Base-by-base conservation (phyloP, 1,140 invertebrate species). In the Glossosoma conforme region DNA sequence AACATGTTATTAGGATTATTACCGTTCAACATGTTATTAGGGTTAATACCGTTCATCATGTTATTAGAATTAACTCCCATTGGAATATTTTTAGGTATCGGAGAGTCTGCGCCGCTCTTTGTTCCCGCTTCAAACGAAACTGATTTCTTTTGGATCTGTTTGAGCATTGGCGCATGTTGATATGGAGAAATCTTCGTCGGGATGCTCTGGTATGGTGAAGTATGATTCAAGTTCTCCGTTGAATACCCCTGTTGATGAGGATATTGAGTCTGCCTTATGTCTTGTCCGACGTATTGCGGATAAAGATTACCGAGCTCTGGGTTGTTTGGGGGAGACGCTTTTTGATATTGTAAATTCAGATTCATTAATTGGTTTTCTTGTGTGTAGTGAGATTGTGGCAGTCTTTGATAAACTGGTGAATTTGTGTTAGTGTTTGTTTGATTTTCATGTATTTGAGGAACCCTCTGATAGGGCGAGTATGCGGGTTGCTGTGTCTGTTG, bases 91-190 rank as follows among this genome's bases (percentile, higher is more conserved):
- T 71, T 69, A 13, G 77, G 69, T 44, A 74, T 63, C n/a, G 72
- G 70, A 25, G 70, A 74, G 21, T 81, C 78, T 44, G 67, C 67
- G 40, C 77, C 75, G 13, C 77, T 76, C 60, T 85, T 85, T 1
- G 79, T 81, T 1, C 79, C 78, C 0, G 79, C 74, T 59, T 84
- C 82, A 46, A 86, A 84, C 33, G 81, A 82, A 1, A 84, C 81
- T 21, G 74, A 77, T 60, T 85, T 84, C 56, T 83, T 82, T 48
- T 76, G 70, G 44, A 70, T 67, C 52, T 73, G 70, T 35, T 79
- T 81, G 0, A 75, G 65, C 8, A 69, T 65, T 5, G 76, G 70
- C 20, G 78, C 63, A 58, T 73, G 77, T 54, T 79, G 77, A 45
- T 81, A 81, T 0, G 77, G 68, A 37, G 56, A 37, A 55, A 25